A percentile compares a stretch with the other conserved stretches of the same genome.
Conservation (phyloP, 1,140 invertebrate genomes). For the Hypsibius dujardini region DNA sequence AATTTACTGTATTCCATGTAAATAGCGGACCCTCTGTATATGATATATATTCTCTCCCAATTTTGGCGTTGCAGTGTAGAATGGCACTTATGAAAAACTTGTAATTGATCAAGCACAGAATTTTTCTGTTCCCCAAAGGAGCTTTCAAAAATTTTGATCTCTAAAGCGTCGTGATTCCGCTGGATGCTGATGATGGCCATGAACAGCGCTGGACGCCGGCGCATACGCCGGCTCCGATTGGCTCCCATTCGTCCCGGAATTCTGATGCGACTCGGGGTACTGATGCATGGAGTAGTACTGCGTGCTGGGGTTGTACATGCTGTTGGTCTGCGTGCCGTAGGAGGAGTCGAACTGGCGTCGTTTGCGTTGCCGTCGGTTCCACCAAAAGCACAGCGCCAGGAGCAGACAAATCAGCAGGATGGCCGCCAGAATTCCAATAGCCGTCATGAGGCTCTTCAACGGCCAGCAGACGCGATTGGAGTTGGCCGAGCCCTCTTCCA, state of each 20-base stretch:
- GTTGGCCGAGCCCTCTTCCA: not conserved
- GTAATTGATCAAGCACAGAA: no score
- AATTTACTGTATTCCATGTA: no score
- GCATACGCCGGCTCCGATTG: no score
- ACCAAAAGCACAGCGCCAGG: constrained; percentile 8
- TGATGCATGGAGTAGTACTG: constrained; percentile 14
- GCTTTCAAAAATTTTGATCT: no score
- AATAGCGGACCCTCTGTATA: no score
- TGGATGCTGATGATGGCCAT: no score
- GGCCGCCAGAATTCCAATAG: not conserved
- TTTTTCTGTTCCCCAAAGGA: no score
- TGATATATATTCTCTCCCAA: no score
- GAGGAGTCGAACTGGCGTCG: not conserved
- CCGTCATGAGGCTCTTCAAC: constrained; percentile 16
- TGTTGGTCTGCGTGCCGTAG: constrained; percentile 11
- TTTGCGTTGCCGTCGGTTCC: constrained; percentile 11
- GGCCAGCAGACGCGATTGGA: not conserved
- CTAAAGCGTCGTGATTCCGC: no score
- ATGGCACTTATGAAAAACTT: no score
- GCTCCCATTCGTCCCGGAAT: not conserved
- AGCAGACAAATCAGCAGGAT: not conserved
- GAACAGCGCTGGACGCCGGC: no score
- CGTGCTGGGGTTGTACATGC: constrained; percentile 13
- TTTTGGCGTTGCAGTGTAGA: no score
- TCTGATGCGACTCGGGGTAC: not conserved